These are phyloP conservation scores for Pogoniulus pusillus DNA, from an alignment of 2,797 vertebrate genomes.

Conservation along the genomic window DNA sequence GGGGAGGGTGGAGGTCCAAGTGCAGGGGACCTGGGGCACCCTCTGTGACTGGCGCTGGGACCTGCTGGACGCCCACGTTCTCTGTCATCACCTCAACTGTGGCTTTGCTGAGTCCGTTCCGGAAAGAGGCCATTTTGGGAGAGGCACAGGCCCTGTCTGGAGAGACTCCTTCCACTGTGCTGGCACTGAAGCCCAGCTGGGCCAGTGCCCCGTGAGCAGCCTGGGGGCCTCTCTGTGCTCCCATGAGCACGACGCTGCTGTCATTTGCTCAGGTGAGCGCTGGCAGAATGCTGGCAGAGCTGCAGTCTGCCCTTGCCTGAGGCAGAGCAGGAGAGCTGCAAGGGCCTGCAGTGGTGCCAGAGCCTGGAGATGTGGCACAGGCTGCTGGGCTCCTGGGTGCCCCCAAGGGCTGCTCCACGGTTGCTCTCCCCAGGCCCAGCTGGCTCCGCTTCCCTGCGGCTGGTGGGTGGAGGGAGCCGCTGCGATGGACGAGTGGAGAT, in stretches of 20 bases:
- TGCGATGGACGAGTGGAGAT: neutral
- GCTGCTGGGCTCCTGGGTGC: neutral
- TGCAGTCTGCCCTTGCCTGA: no score
- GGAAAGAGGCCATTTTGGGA: no score
- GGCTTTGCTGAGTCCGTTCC: no score
- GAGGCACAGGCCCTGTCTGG: no score
- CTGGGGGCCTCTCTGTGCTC: slow-evolving; percentile 25
- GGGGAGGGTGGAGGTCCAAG: slow-evolving; percentile 12
- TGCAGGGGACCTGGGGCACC: neutral
- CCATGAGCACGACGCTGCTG: slow-evolving; percentile 19
- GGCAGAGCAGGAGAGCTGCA: neutral
- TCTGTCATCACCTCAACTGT: no score
- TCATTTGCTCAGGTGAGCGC: slow-evolving; percentile 66
- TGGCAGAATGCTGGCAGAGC: accelerated
- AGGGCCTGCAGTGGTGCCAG: no score
- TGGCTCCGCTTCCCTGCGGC: accelerated
- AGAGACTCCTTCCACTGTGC: no score
- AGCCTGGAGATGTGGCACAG: neutral
- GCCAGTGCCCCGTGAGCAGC: slow-evolving; percentile 36
- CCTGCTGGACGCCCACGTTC: no score
- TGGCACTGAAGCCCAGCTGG: no score
- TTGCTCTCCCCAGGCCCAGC: neutral
- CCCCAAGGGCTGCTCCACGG: neutral
- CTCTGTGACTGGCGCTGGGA: no score
- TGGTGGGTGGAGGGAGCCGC: neutral